A percentile compares a stretch with the other conserved stretches of the same genome.
phyloP scores from a whole-genome alignment of 2,888 invertebrate genomes.

The Spodoptera littoralis region DNA sequence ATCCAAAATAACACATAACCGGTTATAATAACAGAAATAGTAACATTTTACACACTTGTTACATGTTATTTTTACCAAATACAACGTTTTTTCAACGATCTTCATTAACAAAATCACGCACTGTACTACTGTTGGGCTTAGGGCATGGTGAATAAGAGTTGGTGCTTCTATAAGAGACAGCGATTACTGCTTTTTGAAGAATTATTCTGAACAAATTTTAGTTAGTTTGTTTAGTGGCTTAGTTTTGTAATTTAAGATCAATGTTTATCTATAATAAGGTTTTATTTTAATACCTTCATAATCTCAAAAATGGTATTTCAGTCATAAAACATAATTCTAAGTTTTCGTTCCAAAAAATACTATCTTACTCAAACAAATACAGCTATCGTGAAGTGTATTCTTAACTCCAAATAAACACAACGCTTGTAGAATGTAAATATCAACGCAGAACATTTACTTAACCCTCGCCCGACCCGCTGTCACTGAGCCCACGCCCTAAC shows the following conservation, averaged over 20 bases:
- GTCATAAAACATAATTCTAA: too few relatives aligned
- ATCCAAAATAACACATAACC: conserved; percentile 44
- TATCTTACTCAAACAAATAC: too few relatives aligned
- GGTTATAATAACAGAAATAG: conserved; percentile 66
- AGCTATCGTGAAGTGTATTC: too few relatives aligned
- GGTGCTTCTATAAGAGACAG: conserved; percentile 31
- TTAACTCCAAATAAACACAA: not conserved
- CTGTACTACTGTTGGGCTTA: conserved; percentile 42
- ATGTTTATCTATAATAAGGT: too few relatives aligned
- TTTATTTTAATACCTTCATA: too few relatives aligned
- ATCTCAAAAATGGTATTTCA: too few relatives aligned
- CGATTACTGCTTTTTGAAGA: conserved; percentile 2
- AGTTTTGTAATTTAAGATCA: too few relatives aligned
- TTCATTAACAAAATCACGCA: conserved; percentile 76
- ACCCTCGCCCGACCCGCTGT: conserved; percentile 26
- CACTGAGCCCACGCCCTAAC: conserved; percentile 55
- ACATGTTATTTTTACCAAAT: conserved; percentile 72
- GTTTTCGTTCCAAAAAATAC: too few relatives aligned
- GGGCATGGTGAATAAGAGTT: conserved; percentile 7
- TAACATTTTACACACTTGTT: conserved; percentile 68
- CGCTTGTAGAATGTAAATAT: not conserved
- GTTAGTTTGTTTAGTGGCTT: too few relatives aligned
- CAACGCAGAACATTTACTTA: conserved; percentile 5
- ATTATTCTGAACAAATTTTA: too few relatives aligned
- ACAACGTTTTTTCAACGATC: conserved; percentile 73